Evolutionary conservation across 2,888 invertebrate species (phyloP).

Genomic region (Marasmarcha lunaedactyla): DNA sequence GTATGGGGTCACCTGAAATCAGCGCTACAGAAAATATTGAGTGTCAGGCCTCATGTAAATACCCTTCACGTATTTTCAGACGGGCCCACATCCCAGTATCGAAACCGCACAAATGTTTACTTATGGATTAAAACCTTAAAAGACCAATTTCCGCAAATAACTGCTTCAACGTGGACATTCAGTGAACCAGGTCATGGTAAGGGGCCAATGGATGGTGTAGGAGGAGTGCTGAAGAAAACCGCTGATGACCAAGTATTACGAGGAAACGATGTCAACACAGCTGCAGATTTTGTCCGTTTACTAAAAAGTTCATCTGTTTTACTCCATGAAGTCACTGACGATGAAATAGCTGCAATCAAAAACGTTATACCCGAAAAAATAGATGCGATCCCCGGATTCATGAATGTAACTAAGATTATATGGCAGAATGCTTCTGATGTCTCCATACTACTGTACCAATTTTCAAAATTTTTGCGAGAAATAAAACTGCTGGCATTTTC

Average conservation of each 20-base stretch:
- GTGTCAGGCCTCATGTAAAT: constrained; percentile 11
- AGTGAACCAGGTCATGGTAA: constrained; percentile 25
- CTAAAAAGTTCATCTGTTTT: constrained; percentile 12
- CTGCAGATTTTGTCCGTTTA: constrained; percentile 15
- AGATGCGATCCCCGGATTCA: constrained; percentile 16
- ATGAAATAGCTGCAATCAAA: constrained; percentile 9
- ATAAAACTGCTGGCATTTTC: constrained; percentile 4
- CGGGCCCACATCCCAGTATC: constrained; percentile 17
- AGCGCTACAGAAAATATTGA: constrained; percentile 13
- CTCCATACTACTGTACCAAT: too few species aligned
- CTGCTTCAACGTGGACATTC: constrained; percentile 14
- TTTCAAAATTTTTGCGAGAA: constrained; percentile 8
- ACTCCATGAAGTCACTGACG: constrained; percentile 12
- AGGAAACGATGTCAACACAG: constrained; percentile 15
- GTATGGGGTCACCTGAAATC: constrained; percentile 18
- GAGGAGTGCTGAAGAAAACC: constrained; percentile 22
- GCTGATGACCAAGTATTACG: constrained; percentile 14
- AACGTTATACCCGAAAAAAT: constrained; percentile 12
- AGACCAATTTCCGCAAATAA: constrained; percentile 14
- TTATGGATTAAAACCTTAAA: constrained; percentile 16
- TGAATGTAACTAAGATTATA: constrained; percentile 16
- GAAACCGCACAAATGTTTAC: constrained; percentile 15
- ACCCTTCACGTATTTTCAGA: constrained; percentile 17
- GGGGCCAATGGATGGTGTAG: constrained; percentile 26
- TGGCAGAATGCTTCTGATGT: constrained; percentile 12